Conservation (phyloP, 2,888 invertebrate genomes). For the Hemistola chrysoprasaria region DNA sequence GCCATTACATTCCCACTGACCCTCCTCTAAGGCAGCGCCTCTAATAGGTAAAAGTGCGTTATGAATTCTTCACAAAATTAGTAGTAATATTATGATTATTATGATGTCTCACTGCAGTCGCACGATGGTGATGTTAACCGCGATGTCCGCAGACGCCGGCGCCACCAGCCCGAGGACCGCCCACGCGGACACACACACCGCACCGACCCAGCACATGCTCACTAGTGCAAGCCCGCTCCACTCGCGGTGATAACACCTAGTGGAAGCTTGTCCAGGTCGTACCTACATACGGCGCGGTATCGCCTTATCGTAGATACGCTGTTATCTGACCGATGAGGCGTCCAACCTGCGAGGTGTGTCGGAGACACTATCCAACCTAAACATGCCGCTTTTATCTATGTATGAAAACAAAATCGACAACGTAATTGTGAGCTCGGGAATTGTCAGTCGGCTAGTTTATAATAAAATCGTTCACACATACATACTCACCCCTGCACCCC, state of each 20-base stretch:
- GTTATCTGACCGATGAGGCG: too few species aligned
- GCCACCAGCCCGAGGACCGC: constrained; percentile 9
- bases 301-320: constrained; percentile 13
- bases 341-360: too few species aligned
- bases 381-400: too few species aligned
- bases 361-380: too few species aligned
- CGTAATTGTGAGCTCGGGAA: too few species aligned
- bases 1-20: too few species aligned
- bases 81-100: neutral
- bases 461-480: too few species aligned
- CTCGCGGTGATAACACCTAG: constrained; percentile 2
- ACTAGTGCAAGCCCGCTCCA: neutral
- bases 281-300: neutral
- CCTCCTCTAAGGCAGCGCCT: too few species aligned
- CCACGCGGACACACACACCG: neutral
- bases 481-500: too few species aligned
- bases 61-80: neutral
- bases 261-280: neutral
- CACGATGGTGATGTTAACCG: constrained; percentile 42
- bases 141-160: constrained; percentile 11
- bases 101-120: constrained; percentile 42
- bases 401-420: too few species aligned
- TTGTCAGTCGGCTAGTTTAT: too few species aligned
- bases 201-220: too few species aligned
- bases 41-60: constrained; percentile 4